Conservation (phyloP, 2,797 vertebrate genomes). For the Phaenicophaeus curvirostris region DNA sequence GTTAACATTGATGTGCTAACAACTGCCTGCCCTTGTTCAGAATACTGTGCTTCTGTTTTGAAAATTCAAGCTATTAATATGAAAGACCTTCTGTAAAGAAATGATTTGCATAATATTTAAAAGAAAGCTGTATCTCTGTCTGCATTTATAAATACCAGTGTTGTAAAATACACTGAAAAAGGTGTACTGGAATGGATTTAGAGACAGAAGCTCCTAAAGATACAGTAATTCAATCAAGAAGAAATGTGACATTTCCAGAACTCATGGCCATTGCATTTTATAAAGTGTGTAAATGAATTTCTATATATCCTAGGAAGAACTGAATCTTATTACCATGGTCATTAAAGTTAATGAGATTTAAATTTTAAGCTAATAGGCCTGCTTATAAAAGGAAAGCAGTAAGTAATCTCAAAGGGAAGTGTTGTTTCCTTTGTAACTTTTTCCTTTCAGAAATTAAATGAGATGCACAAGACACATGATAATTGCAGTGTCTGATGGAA, state of each 20-base stretch:
- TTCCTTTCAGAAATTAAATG: not conserved
- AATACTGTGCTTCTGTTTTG: not conserved
- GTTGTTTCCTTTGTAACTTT: not conserved
- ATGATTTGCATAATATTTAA: not conserved
- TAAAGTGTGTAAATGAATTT: not conserved
- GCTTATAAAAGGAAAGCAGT: not conserved
- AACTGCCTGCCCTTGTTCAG: not conserved
- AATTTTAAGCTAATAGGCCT: not conserved
- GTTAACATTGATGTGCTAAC: not conserved
- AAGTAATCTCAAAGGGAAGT: not conserved
- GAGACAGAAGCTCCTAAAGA: not conserved
- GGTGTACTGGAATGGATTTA: not conserved
- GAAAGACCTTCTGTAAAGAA: not conserved
- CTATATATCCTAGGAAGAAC: not conserved
- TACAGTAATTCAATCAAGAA: not conserved
- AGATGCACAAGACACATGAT: not conserved
- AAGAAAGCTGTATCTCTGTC: not conserved
- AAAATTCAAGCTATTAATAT: not conserved
- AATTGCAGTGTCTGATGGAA: not conserved
- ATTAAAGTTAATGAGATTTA: conserved; percentile 20
- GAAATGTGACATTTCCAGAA: not conserved
- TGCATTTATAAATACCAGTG: not conserved
- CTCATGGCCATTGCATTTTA: not conserved
- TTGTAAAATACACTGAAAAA: not conserved
- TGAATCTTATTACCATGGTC: not conserved